These are phyloP conservation scores for Agonopterix heracliana DNA, from an alignment of 2,888 invertebrate genomes.

Conservation along the genomic window DNA sequence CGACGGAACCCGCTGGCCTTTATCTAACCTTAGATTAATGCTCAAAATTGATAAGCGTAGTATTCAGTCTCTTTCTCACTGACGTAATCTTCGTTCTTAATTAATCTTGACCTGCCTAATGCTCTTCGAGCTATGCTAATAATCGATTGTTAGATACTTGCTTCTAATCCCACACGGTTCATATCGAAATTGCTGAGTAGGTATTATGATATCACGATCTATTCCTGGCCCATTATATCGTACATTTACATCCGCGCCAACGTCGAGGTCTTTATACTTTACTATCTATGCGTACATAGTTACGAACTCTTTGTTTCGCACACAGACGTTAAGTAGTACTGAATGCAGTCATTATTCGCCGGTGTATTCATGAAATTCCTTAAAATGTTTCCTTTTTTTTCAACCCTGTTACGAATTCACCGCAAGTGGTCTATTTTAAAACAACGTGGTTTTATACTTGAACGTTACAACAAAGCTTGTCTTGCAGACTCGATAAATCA, in stretches of 20 bases:
- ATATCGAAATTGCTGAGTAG: constrained; percentile 42
- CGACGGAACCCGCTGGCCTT: constrained; percentile 61
- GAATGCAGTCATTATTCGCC: constrained; percentile 45
- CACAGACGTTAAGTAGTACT: constrained; percentile 20
- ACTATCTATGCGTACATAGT: constrained; percentile 15
- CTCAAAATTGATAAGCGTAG: constrained; percentile 59
- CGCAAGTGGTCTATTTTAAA: constrained; percentile 62
- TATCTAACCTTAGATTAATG: constrained; percentile 71
- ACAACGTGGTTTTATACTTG: constrained; percentile 40
- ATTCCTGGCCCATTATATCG: constrained; percentile 50
- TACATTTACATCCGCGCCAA: constrained; percentile 45
- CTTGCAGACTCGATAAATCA: constrained; percentile 58
- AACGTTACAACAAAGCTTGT: constrained; percentile 43
- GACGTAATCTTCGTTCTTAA: constrained; percentile 22
- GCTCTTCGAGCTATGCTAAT: not conserved
- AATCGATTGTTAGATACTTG: constrained; percentile 2
- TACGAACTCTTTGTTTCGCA: constrained; percentile 10
- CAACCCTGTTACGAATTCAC: constrained; percentile 49
- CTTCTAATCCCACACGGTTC: constrained; percentile 21
- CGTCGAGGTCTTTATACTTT: constrained; percentile 52
- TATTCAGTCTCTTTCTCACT: constrained; percentile 16
- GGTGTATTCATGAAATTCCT: constrained; percentile 30
- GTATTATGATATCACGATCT: constrained; percentile 65
- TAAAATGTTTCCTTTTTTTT: constrained; percentile 34
- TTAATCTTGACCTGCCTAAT: not conserved